Evolutionary conservation across 1,140 invertebrate genomes (phyloP).

Genomic region (Diorhabda sublineata): DNA sequence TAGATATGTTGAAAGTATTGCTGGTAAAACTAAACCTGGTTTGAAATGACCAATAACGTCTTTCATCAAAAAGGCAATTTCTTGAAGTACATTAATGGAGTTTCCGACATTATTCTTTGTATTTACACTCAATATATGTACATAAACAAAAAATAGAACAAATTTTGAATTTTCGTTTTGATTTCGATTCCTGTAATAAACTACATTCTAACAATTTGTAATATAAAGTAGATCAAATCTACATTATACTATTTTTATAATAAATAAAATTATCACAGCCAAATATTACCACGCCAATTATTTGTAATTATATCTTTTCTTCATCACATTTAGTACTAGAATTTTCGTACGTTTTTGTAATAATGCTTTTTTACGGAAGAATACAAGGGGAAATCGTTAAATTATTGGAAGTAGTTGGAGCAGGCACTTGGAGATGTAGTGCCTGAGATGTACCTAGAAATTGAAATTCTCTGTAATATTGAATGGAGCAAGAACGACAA

Average conservation of each 20-base stretch:
- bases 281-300: conserved; percentile 19
- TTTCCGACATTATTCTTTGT: too few relatives aligned
- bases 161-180: conserved; percentile 9
- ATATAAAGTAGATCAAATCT: conserved; percentile 15
- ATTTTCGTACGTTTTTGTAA: conserved; percentile 9
- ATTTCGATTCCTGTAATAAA: background rate
- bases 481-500: too few relatives aligned
- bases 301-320: background rate
- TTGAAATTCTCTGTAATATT: background rate
- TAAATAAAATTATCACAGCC: conserved; percentile 19
- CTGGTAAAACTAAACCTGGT: too few relatives aligned
- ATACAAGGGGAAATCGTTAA: conserved; percentile 23
- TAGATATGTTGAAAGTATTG: too few relatives aligned
- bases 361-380: conserved; percentile 22
- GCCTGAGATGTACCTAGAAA: conserved; percentile 23
- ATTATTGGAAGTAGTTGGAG: conserved; percentile 28
- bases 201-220: conserved; percentile 6
- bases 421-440: conserved; percentile 36
- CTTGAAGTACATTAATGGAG: too few relatives aligned
- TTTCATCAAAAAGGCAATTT: too few relatives aligned
- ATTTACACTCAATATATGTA: background rate
- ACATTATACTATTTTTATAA: conserved; percentile 10
- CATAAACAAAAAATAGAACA: background rate
- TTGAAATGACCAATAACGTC: too few relatives aligned
- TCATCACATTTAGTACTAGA: conserved; percentile 14